Evolutionary conservation across 30 jellyfish, hydroid and myxozoan genomes (phyloP), one percentile per base, ranked within the genome.

Genomic region (Aurelia aurita complex sp. Pacific): DNA sequence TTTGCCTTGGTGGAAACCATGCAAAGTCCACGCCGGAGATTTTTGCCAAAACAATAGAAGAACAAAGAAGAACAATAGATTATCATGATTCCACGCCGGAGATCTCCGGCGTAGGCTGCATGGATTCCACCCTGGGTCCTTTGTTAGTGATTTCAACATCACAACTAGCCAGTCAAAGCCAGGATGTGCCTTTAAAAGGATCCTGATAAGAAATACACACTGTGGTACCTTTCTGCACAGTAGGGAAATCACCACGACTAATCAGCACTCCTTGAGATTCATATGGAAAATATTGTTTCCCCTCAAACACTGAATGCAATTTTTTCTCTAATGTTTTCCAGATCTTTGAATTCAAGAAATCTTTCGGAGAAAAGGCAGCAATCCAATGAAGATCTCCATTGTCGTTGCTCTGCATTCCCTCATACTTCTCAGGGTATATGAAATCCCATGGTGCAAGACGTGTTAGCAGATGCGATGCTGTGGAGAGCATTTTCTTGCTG

Each of bases 221-320:
- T 40, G 0, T 40, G 51, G 14, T 46, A 89, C 97, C 97, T 81
- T 81, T 82, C 19, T 80, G 86, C 8, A 86, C 87, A 10, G 83
- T 74, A 8, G 97, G 92, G 82, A 75, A 81, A 76, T 89, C 97
- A 23, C 97, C 97, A 70, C 97, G 89, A 61, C 76, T 76, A 18
- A 89, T 71, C 88, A 89, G 40, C 2, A 76, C 65, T 15, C 90
- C 88, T 1, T 70, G 61, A 1, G 86, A 84, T 15, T 75, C 90
- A 73, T 89, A 89, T 17, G 97, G 97, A 40, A 81, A 62, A 65
- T 55, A 89, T 7, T 69, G 53, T 64, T 19, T 61, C 35, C 78
- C 87, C 57, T 46, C 57, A 55, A 84, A 84, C 17, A 84, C 82
- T 2, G 42, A 32, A 18, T 78, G 69, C 57, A 84, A 40, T 55